Conservation (phyloP, 2,113 vertebrate genomes). For the Sarotherodon lohbergeri region DNA sequence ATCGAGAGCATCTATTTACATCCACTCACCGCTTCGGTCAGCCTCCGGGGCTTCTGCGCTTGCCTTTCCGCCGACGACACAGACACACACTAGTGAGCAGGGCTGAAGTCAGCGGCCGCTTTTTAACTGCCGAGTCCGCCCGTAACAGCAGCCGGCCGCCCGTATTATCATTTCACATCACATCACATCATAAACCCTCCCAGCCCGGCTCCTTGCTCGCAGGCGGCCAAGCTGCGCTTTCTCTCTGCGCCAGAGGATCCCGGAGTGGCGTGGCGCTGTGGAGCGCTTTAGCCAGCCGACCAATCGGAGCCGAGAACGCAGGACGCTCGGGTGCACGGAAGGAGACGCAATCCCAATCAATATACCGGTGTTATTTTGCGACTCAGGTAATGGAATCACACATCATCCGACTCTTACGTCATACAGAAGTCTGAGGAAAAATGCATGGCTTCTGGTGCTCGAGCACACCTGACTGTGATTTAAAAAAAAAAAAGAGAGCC, state of each 20-base stretch:
- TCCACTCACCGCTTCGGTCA: slow-evolving; percentile 60
- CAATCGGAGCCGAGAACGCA: slow-evolving; percentile 63
- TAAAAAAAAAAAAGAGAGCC: not conserved
- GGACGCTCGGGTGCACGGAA: slow-evolving; percentile 11
- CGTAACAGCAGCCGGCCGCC: slow-evolving; percentile 43
- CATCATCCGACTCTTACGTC: slow-evolving; percentile 52
- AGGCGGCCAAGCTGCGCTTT: slow-evolving; percentile 42
- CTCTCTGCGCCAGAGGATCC: slow-evolving; percentile 63
- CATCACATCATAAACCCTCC: slow-evolving; percentile 43
- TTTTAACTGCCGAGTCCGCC: slow-evolving; percentile 48
- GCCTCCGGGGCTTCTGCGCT: slow-evolving; percentile 24
- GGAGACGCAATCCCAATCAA: slow-evolving; percentile 33
- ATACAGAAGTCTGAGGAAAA: not conserved
- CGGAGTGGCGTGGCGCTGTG: slow-evolving; percentile 45
- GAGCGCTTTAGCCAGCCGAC: slow-evolving; percentile 9
- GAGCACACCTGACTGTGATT: not conserved
- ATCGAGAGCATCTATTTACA: slow-evolving; percentile 52
- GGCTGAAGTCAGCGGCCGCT: slow-evolving; percentile 37
- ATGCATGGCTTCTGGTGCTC: not conserved
- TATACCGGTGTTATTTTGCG: slow-evolving; percentile 30
- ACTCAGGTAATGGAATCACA: slow-evolving; percentile 58
- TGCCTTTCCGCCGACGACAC: slow-evolving; percentile 31
- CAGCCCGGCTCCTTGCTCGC: slow-evolving; percentile 30
- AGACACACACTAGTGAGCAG: not conserved
- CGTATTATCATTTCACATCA: slow-evolving; percentile 57